A percentile compares a stretch with the other conserved stretches of the same genome.
phyloP scores from a whole-genome alignment of 2,888 invertebrate genomes.

The Callimorpha dominula region DNA sequence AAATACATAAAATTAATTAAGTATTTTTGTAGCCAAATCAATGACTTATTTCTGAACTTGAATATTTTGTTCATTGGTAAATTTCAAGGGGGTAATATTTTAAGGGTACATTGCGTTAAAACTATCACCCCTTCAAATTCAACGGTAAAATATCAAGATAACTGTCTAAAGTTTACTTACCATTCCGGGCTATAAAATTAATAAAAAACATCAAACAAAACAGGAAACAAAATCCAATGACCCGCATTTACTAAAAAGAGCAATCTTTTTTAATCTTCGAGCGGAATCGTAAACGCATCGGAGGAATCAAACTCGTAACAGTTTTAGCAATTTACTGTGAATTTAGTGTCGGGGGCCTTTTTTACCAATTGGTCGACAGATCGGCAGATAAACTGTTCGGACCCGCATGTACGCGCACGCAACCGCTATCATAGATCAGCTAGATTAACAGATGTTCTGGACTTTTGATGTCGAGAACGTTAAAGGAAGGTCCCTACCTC shows the following conservation, averaged over 20 bases:
- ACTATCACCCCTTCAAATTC: neutral
- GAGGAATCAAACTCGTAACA: slow-evolving; percentile 71
- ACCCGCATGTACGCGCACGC: slow-evolving; percentile 84
- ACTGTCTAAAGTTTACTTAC: slow-evolving; percentile 41
- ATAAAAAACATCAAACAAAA: slow-evolving; percentile 55
- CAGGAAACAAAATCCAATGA: slow-evolving; percentile 67
- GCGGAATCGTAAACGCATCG: slow-evolving; percentile 74
- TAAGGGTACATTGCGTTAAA: too few relatives aligned
- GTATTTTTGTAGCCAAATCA: too few relatives aligned
- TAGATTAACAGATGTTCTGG: slow-evolving; percentile 18
- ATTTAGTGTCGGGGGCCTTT: slow-evolving; percentile 77
- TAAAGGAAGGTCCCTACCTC: neutral
- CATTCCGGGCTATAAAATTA: slow-evolving; percentile 49
- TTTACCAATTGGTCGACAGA: slow-evolving; percentile 83
- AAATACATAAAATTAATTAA: too few relatives aligned
- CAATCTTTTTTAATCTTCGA: slow-evolving; percentile 73
- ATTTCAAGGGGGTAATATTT: too few relatives aligned
- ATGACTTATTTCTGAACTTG: too few relatives aligned
- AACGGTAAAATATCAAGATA: slow-evolving; percentile 16
- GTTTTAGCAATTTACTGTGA: slow-evolving; percentile 84
- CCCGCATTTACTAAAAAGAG: slow-evolving; percentile 80
- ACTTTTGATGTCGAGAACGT: neutral
- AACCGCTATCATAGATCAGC: slow-evolving; percentile 65
- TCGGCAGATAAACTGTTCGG: slow-evolving; percentile 73
- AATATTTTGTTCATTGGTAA: too few relatives aligned